Evolutionary conservation across 2,113 vertebrate species (phyloP).

Genomic region (Neogale vison): DNA sequence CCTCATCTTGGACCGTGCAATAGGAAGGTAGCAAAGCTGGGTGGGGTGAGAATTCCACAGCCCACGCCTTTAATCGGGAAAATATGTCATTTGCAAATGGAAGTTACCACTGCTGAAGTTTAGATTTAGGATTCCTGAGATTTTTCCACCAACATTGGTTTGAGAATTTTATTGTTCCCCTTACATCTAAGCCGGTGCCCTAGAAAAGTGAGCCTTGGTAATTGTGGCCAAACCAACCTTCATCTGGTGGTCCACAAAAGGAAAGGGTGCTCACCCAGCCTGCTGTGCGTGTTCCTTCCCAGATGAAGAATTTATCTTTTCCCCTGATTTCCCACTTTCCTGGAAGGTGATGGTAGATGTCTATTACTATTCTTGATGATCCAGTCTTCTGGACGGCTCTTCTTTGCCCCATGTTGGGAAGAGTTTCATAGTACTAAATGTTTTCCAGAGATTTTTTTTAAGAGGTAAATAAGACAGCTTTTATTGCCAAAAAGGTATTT

Average conservation of each 20-base stretch:
- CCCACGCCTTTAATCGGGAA: background rate
- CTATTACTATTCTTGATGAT: background rate
- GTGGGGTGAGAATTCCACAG: background rate
- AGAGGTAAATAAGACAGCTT: constrained; percentile 22
- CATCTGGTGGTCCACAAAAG: background rate
- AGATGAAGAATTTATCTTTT: background rate
- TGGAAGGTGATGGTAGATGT: background rate
- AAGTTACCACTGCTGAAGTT: too few species aligned
- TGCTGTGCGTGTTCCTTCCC: background rate
- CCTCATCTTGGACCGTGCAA: too few species aligned
- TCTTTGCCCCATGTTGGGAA: background rate
- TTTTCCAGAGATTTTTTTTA: background rate
- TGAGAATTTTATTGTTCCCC: background rate
- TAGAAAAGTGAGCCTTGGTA: background rate
- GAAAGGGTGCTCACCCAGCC: background rate
- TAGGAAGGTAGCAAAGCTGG: background rate
- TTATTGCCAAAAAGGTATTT: constrained; percentile 50
- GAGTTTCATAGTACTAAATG: background rate
- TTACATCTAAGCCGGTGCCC: background rate
- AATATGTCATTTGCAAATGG: background rate
- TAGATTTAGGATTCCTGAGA: background rate
- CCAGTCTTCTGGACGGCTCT: background rate
- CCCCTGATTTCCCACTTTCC: too few species aligned
- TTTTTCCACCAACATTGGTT: background rate
- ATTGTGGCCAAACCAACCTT: background rate